These are phyloP conservation scores for Pterostichus madidus DNA, from an alignment of 2,888 invertebrate species.

Conservation along the genomic window DNA sequence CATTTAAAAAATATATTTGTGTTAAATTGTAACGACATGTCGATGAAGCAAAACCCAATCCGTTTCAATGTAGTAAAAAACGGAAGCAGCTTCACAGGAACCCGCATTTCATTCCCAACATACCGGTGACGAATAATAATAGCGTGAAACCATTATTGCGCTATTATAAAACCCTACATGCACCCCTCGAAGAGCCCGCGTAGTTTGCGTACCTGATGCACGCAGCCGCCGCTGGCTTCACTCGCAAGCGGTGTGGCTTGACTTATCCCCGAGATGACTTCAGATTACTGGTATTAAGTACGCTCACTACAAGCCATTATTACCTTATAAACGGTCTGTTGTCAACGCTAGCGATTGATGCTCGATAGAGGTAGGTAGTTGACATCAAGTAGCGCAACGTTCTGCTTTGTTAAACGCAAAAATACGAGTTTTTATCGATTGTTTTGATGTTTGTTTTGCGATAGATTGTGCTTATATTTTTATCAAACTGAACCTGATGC, in stretches of 20 bases:
- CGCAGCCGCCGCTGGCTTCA: not conserved
- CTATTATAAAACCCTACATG: constrained; percentile 21
- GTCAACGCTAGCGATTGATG: constrained; percentile 64
- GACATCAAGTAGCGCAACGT: constrained; percentile 46
- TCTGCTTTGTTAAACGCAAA: constrained; percentile 48
- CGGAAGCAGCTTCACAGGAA: not conserved
- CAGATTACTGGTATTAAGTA: constrained; percentile 66
- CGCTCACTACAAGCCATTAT: constrained; percentile 65
- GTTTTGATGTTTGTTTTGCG: constrained; percentile 9
- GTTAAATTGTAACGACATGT: not conserved
- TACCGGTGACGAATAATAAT: constrained; percentile 34
- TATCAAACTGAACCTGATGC: not conserved
- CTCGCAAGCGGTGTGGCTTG: constrained; percentile 19
- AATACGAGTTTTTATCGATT: constrained; percentile 28
- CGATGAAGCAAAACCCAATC: not conserved
- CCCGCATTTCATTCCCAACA: constrained; percentile 19
- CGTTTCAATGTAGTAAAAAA: not conserved
- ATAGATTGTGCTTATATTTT: not conserved
- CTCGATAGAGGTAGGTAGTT: constrained; percentile 53
- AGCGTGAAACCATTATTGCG: constrained; percentile 47
- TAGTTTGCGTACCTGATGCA: constrained; percentile 9
- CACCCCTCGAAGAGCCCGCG: not conserved
- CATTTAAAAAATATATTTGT: too few relatives aligned
- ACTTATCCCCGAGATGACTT: constrained; percentile 64
- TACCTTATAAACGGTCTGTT: constrained; percentile 63